A percentile compares a stretch with the other conserved stretches of the same genome.
Conservation (phyloP, 2,888 invertebrate species). For the Rhagonycha lutea region DNA sequence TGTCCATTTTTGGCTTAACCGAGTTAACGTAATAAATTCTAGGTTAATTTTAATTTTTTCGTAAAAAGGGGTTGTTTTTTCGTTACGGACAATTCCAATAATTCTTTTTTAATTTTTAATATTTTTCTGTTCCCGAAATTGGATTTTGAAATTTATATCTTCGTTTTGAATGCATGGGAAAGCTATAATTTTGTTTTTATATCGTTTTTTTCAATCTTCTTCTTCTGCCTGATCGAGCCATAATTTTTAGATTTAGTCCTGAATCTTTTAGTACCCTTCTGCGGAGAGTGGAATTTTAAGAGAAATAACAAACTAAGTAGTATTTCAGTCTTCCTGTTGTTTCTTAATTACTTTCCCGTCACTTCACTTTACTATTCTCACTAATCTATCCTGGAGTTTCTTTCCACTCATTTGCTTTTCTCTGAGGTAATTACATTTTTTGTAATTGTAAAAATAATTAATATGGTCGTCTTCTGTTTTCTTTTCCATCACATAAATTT, state of each 20-base stretch:
- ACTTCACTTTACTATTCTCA: neutral
- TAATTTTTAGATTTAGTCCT: neutral
- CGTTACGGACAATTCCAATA: too few relatives aligned
- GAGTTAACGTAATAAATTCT: neutral
- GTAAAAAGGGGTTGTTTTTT: too few relatives aligned
- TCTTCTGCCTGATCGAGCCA: neutral
- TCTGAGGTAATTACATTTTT: neutral
- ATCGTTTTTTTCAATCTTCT: neutral
- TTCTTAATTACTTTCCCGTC: neutral
- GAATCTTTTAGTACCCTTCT: neutral
- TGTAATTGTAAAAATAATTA: neutral
- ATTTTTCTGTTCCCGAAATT: neutral
- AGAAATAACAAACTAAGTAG: neutral
- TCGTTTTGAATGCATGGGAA: neutral
- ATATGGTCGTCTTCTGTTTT: neutral
- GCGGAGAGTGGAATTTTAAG: neutral
- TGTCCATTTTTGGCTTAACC: neutral
- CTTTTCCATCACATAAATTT: neutral
- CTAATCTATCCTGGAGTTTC: neutral
- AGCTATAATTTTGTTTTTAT: neutral
- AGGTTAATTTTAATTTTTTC: neutral
- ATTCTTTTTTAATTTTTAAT: neutral
- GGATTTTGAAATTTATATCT: neutral
- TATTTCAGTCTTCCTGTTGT: neutral
- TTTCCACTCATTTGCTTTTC: neutral